Evolutionary conservation across 2,797 vertebrate genomes (phyloP).

Genomic region (Siniperca scherzeri): DNA sequence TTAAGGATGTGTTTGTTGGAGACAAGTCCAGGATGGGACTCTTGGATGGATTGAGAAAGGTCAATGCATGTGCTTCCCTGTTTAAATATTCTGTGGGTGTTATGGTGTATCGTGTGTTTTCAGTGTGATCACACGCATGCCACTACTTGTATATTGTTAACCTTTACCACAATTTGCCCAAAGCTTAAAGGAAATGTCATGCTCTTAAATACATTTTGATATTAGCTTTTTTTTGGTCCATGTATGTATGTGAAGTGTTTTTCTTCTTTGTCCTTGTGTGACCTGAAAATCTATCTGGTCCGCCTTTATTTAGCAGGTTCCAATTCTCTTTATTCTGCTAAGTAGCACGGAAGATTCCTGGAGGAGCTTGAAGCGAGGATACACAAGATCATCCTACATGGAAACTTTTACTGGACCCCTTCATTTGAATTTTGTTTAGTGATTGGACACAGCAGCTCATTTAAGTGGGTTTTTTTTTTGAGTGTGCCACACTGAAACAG

Average conservation of each 20-base stretch:
- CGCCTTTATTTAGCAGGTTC: not conserved
- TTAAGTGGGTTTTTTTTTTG: constrained; percentile 1
- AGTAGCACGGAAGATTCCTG: not conserved
- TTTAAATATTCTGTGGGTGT: constrained; percentile 29
- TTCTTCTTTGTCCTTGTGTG: not conserved
- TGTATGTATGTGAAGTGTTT: not conserved
- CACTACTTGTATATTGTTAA: constrained; percentile 30
- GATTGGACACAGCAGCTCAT: constrained; percentile 14
- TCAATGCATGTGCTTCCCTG: constrained; percentile 26
- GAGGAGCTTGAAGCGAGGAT: not conserved
- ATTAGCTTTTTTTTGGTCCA: not conserved
- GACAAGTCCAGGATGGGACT: constrained; percentile 7
- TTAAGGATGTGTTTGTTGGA: constrained; percentile 35
- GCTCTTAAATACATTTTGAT: constrained; percentile 5
- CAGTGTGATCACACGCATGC: constrained; percentile 23
- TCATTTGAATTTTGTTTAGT: not conserved
- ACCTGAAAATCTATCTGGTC: not conserved
- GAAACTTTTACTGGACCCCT: not conserved
- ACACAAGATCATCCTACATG: not conserved
- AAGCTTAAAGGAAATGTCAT: constrained; percentile 35
- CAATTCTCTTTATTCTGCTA: not conserved
- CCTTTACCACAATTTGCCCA: constrained; percentile 33
- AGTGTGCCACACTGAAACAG: not conserved
- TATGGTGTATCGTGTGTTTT: not conserved
- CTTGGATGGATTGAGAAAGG: constrained; percentile 38